phyloP scores from a whole-genome alignment of 2,113 vertebrate species.

The Elephantulus edwardii region DNA sequence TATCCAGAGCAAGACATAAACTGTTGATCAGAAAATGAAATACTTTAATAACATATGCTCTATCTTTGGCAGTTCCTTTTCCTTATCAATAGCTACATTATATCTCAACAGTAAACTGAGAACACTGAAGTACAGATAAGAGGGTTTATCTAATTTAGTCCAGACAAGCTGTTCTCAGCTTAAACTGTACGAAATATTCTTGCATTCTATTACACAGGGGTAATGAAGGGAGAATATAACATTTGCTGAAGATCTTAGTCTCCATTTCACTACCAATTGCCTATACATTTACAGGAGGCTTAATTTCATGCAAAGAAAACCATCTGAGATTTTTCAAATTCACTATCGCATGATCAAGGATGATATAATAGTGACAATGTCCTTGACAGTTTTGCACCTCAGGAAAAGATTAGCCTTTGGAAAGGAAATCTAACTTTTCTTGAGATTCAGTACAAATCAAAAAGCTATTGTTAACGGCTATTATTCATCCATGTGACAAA shows the following conservation, averaged over 20 bases:
- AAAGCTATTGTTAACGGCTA: constrained; percentile 45
- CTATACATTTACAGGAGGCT: neutral
- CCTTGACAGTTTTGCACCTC: constrained; percentile 21
- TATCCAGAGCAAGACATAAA: constrained; percentile 61
- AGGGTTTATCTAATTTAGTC: too few species aligned
- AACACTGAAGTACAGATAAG: constrained; percentile 49
- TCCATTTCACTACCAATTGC: constrained; percentile 6
- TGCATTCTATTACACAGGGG: constrained; percentile 47
- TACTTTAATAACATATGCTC: constrained; percentile 67
- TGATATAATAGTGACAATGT: constrained; percentile 9
- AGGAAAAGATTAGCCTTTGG: constrained; percentile 17
- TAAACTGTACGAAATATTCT: constrained; percentile 21
- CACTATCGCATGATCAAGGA: neutral
- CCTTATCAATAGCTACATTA: constrained; percentile 53
- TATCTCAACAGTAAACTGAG: constrained; percentile 47
- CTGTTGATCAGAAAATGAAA: constrained; percentile 69
- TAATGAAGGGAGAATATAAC: constrained; percentile 38
- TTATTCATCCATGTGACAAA: constrained; percentile 55
- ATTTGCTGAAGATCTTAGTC: neutral
- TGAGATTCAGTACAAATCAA: constrained; percentile 48
- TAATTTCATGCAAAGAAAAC: constrained; percentile 54
- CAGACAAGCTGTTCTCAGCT: constrained; percentile 12
- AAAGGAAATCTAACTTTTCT: constrained; percentile 29
- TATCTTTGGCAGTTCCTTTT: constrained; percentile 61
- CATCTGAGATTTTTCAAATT: constrained; percentile 47